These are phyloP conservation scores for Scaeva pyrastri DNA, from an alignment of 2,888 invertebrate genomes.

Conservation along the genomic window DNA sequence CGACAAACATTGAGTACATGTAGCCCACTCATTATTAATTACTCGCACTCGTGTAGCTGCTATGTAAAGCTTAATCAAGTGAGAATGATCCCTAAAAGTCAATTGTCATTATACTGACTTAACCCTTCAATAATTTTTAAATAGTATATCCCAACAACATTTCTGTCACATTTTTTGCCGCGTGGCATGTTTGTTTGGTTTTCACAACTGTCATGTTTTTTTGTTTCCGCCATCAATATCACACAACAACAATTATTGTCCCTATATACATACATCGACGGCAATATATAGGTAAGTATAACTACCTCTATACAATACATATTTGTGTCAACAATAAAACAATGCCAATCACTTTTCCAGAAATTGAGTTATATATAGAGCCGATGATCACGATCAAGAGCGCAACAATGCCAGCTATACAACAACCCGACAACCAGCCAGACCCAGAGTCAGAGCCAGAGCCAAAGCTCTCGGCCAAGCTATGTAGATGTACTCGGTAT, in stretches of 20 bases:
- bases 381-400: slow-evolving; percentile 75
- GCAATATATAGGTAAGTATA: background rate
- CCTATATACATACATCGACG: background rate
- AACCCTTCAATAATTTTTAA: too few species aligned
- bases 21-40: too few species aligned
- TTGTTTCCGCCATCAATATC: slow-evolving; percentile 13
- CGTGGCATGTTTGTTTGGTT: slow-evolving; percentile 50
- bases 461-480: slow-evolving; percentile 29
- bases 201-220: slow-evolving; percentile 49
- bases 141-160: slow-evolving; percentile 29
- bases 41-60: too few species aligned
- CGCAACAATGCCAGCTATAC: slow-evolving; percentile 49
- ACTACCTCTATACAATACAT: background rate
- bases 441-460: too few species aligned
- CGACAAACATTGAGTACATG: too few species aligned
- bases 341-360: slow-evolving; percentile 72
- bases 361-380: slow-evolving; percentile 60
- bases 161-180: background rate
- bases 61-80: too few species aligned
- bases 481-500: background rate
- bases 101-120: too few species aligned
- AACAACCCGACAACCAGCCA: too few species aligned
- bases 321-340: slow-evolving; percentile 53
- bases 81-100: too few species aligned
- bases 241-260: slow-evolving; percentile 15